Conservation (phyloP, 1,140 invertebrate species). For the Leptestheria dahalacensis region DNA sequence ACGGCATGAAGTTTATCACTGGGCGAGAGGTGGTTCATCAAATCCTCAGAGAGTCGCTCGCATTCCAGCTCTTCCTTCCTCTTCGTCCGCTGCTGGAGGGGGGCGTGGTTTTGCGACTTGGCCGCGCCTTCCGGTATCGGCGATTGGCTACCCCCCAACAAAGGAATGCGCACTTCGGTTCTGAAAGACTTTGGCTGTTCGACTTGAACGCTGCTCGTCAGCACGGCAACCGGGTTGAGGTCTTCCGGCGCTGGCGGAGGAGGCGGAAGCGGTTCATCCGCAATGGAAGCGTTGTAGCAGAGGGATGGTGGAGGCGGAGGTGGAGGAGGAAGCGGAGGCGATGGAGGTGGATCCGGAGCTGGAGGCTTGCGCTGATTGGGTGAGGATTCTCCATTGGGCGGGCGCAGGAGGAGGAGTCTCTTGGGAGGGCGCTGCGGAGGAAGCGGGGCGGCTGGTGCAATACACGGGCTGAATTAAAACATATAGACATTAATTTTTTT, state of each 20-base stretch:
- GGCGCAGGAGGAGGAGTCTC: constrained; percentile 50
- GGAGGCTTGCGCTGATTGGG: constrained; percentile 27
- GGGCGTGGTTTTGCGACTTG: too few species aligned
- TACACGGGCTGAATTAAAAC: too few species aligned
- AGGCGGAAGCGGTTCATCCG: constrained; percentile 55
- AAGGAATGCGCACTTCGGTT: not conserved
- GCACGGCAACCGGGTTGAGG: not conserved
- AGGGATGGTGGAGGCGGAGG: too few species aligned
- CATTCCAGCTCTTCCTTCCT: constrained; percentile 64
- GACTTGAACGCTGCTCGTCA: too few species aligned
- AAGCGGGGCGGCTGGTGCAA: too few species aligned
- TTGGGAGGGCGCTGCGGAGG: constrained; percentile 51
- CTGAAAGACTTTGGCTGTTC: not conserved
- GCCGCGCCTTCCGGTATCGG: too few species aligned
- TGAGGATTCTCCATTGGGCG: constrained; percentile 21
- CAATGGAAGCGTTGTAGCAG: constrained; percentile 31
- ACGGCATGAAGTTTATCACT: too few species aligned
- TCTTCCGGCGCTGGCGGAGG: constrained; percentile 35
- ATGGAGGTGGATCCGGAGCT: constrained; percentile 13
- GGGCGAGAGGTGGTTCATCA: constrained; percentile 49
- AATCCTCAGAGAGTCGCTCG: constrained; percentile 53
- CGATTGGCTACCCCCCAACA: too few species aligned
- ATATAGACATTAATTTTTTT: too few species aligned
- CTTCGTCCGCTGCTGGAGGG: constrained; percentile 34
- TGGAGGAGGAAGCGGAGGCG: constrained; percentile 25